Percentiles rank a stretch among this genome's conserved stretches.
These are phyloP conservation scores for Eugnorisma glareosa DNA, from an alignment of 2,888 invertebrate genomes.

Conservation along the genomic window DNA sequence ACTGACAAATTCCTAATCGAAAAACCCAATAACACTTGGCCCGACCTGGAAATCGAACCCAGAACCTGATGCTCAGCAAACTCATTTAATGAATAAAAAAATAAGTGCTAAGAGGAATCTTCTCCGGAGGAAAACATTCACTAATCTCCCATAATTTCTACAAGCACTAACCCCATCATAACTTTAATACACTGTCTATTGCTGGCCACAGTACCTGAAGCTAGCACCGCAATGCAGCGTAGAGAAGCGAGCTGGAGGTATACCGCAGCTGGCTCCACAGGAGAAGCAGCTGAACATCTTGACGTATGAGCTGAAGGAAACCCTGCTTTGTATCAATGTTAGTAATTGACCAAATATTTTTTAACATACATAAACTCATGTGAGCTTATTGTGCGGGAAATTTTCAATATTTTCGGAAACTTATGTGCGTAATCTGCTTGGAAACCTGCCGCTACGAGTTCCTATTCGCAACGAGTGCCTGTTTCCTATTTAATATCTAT, in stretches of 20 bases:
- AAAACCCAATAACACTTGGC: not conserved
- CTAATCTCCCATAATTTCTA: not conserved
- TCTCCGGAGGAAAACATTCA: accelerated
- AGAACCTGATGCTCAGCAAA: not conserved
- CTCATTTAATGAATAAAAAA: not conserved
- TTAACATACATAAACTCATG: no score
- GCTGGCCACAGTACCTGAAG: slow-evolving; percentile 81
- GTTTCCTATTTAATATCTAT: not conserved
- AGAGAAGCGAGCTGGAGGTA: slow-evolving; percentile 93
- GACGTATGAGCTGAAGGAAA: slow-evolving; percentile 91
- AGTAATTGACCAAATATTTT: slow-evolving; percentile 55
- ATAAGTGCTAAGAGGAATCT: not conserved
- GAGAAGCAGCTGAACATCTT: slow-evolving; percentile 91
- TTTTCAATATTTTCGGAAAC: not conserved
- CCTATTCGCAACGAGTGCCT: not conserved
- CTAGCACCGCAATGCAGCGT: slow-evolving; percentile 90
- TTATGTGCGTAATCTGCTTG: not conserved
- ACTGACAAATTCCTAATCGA: not conserved
- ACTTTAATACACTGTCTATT: not conserved
- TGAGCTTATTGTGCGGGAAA: not conserved
- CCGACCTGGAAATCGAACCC: not conserved
- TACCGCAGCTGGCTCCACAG: slow-evolving; percentile 92
- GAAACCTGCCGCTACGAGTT: not conserved
- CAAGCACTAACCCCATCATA: not conserved
- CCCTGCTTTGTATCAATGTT: slow-evolving; percentile 91